phyloP scores from a whole-genome alignment of 2,888 invertebrate species.

The Achlya flavicornis region DNA sequence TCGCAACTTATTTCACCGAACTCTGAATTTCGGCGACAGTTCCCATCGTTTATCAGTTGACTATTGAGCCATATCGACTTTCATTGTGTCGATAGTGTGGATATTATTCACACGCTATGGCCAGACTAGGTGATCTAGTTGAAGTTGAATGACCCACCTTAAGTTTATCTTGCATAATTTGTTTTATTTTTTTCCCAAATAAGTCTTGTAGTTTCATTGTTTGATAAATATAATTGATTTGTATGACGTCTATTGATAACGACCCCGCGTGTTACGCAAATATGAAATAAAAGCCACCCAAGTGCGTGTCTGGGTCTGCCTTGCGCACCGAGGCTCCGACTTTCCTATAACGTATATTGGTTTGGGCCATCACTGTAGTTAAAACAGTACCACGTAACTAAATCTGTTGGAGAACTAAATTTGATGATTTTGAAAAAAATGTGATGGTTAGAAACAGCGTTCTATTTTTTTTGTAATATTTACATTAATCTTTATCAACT shows the following conservation, averaged over 20 bases:
- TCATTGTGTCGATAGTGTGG: conserved; percentile 50
- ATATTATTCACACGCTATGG: conserved; percentile 60
- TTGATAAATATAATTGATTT: conserved; percentile 47
- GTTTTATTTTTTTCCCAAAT: conserved; percentile 13
- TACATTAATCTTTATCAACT: no score
- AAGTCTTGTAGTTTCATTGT: conserved; percentile 49
- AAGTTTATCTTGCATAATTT: conserved; percentile 51
- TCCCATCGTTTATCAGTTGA: conserved; percentile 62
- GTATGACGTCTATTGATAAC: conserved; percentile 27
- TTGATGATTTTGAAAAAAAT: no score
- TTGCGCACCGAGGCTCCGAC: no score
- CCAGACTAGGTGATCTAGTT: conserved; percentile 52
- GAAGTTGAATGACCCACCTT: conserved; percentile 70
- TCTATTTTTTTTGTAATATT: no score
- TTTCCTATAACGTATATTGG: no score
- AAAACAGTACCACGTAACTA: no score
- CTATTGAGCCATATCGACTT: conserved; percentile 57
- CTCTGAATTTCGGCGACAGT: conserved; percentile 46
- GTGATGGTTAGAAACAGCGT: no score
- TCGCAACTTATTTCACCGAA: conserved; percentile 48
- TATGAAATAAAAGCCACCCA: no score
- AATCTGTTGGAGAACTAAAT: no score
- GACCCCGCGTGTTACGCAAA: neutral
- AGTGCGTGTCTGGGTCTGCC: no score
- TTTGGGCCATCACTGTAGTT: no score